Evolutionary conservation across 2,113 vertebrate genomes (phyloP).

Genomic region (Physeter macrocephalus): DNA sequence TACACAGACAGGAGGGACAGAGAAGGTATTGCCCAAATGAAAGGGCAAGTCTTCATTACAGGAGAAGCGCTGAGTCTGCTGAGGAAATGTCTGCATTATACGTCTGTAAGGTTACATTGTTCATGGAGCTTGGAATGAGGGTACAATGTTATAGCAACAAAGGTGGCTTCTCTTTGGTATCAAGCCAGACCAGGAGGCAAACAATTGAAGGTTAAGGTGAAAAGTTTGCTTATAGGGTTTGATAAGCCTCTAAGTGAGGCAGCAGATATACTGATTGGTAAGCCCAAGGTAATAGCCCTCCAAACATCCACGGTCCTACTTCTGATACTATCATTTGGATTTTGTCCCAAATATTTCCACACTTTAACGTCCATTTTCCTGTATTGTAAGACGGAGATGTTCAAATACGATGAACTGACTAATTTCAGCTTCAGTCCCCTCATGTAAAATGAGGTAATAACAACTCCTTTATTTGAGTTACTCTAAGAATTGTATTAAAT

Average conservation of each 20-base stretch:
- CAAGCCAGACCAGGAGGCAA: background rate
- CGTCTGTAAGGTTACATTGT: background rate
- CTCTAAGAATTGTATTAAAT: background rate
- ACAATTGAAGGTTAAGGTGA: background rate
- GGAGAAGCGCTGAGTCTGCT: background rate
- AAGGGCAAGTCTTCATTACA: background rate
- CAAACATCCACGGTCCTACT: too few relatives aligned
- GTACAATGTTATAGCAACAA: background rate
- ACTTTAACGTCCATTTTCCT: background rate
- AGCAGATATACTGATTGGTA: fast-evolving
- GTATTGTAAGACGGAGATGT: background rate
- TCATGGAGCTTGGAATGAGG: background rate
- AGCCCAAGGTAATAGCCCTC: background rate
- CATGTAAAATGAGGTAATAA: background rate
- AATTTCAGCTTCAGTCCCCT: background rate
- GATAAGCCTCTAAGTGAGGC: background rate
- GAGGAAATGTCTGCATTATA: background rate
- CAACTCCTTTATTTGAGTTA: background rate
- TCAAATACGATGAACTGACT: background rate
- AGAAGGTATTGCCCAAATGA: background rate
- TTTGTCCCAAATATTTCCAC: background rate
- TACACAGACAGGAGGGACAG: background rate
- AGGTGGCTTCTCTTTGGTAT: background rate
- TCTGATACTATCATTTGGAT: background rate
- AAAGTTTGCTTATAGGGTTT: background rate